A percentile compares a stretch with the other conserved stretches of the same genome.
These are phyloP conservation scores for Tetragnatha montana DNA, from an alignment of 2,888 invertebrate species.

Conservation along the genomic window DNA sequence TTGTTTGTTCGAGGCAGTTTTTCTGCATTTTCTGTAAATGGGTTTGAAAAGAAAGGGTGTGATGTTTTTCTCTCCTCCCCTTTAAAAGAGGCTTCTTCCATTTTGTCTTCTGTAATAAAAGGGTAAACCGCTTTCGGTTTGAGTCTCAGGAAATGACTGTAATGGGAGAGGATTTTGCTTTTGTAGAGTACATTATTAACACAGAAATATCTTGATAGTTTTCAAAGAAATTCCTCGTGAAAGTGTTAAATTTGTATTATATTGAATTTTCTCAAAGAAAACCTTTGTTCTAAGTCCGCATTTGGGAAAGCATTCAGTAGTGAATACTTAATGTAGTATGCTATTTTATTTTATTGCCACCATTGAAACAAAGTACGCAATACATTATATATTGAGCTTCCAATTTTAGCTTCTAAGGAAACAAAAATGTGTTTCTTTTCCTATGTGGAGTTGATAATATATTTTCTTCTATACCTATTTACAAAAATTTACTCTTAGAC, in stretches of 20 bases:
- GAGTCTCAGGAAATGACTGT: background rate
- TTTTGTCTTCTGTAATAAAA: background rate
- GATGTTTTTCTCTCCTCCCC: background rate
- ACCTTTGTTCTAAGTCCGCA: background rate
- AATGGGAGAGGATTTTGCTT: background rate
- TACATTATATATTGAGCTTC: no score
- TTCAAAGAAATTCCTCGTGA: background rate
- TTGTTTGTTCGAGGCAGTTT: background rate
- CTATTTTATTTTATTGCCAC: no score
- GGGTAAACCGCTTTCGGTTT: background rate
- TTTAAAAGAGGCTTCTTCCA: background rate
- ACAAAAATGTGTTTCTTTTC: no score
- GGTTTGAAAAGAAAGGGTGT: background rate
- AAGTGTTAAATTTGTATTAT: background rate
- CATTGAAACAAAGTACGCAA: no score
- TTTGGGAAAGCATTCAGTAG: no score
- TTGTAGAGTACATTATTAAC: background rate
- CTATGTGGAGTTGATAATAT: no score
- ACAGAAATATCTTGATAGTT: background rate
- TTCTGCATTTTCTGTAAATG: background rate
- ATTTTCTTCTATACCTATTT: no score
- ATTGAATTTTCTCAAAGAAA: background rate
- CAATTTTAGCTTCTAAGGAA: no score
- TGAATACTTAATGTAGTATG: no score
- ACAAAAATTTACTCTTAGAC: no score